Conservation (phyloP, 2,113 vertebrate genomes). For the Erythrocebus patas region DNA sequence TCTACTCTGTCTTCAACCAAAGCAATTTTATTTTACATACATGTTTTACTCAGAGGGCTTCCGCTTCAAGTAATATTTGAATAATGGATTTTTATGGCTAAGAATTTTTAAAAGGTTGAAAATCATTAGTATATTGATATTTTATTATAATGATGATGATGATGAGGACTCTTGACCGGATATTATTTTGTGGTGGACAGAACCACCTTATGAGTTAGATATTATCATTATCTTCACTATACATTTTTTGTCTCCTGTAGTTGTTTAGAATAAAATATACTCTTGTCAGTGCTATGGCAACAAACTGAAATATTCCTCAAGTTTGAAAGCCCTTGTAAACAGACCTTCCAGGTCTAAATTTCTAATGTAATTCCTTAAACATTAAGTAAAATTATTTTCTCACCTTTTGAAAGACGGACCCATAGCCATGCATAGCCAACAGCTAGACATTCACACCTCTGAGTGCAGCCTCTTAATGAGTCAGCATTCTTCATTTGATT, state of each 20-base stretch:
- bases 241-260: neutral
- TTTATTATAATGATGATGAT: neutral
- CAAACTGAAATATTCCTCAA: neutral
- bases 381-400: constrained; percentile 28
- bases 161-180: neutral
- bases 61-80: neutral
- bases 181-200: neutral
- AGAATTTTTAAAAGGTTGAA: neutral
- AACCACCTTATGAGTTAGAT: too few relatives aligned
- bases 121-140: neutral
- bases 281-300: neutral
- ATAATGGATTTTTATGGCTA: neutral
- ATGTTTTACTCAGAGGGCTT: neutral
- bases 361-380: constrained; percentile 33
- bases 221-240: neutral
- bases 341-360: neutral
- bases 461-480: constrained; percentile 13
- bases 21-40: neutral
- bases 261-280: neutral
- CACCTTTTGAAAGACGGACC: constrained; percentile 19
- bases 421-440: neutral
- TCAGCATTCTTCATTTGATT: constrained; percentile 52
- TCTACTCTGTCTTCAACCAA: neutral
- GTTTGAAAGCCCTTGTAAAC: constrained; percentile 14
- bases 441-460: constrained; percentile 45